A percentile compares a stretch with the other conserved stretches of the same genome.
Evolutionary conservation across 2,888 invertebrate genomes (phyloP).

Genomic region (Metallyticus violacea): DNA sequence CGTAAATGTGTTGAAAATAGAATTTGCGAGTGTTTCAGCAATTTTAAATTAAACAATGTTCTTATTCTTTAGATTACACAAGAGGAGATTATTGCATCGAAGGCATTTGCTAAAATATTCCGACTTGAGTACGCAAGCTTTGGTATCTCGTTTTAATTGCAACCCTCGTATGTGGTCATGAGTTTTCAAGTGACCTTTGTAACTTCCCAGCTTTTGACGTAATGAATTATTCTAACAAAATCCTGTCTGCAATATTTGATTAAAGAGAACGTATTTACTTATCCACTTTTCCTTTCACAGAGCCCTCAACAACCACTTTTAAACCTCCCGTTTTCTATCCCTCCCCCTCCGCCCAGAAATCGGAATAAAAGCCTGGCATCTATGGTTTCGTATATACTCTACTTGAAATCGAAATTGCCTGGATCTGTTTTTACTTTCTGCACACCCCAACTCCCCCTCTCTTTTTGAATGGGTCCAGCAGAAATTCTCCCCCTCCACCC

Average conservation of each 20-base stretch:
- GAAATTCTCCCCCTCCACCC: neutral
- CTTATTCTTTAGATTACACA: too few relatives aligned
- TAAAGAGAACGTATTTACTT: neutral
- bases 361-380: neutral
- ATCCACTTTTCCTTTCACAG: neutral
- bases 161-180: neutral
- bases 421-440: conserved; percentile 7
- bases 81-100: too few relatives aligned
- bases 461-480: neutral
- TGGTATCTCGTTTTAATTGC: neutral
- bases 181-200: neutral
- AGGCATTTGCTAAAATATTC: neutral
- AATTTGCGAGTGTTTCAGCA: too few relatives aligned
- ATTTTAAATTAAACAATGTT: too few relatives aligned
- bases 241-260: neutral
- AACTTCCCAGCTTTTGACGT: neutral
- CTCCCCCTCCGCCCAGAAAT: too few relatives aligned
- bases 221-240: neutral
- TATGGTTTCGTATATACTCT: neutral
- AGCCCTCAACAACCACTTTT: neutral
- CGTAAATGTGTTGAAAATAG: too few relatives aligned
- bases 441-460: neutral
- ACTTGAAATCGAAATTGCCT: conserved; percentile 4
- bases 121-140: neutral
- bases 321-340: neutral